Conservation (phyloP, 2,797 vertebrate genomes). For the Syngnathus rostellatus region DNA sequence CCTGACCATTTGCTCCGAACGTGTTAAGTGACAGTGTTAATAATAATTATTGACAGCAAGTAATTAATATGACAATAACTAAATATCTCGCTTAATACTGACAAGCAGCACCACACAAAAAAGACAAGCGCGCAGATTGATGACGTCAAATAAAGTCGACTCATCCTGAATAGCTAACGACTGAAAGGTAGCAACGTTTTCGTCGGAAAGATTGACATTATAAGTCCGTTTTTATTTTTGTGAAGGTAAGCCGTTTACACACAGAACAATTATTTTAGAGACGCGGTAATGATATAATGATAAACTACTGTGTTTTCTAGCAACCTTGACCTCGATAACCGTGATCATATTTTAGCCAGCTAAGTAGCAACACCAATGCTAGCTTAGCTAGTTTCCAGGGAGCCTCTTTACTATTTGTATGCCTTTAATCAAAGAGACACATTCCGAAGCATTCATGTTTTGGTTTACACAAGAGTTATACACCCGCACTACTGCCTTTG, state of each 20-base stretch:
- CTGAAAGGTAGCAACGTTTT: background rate
- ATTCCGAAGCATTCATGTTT: background rate
- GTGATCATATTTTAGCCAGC: background rate
- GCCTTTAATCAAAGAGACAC: background rate
- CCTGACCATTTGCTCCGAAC: background rate
- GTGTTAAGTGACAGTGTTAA: background rate
- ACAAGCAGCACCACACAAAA: too few relatives aligned
- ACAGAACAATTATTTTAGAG: background rate
- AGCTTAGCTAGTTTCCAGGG: background rate
- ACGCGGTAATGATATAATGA: background rate
- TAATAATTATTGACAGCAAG: background rate
- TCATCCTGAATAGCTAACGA: background rate
- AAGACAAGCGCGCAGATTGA: background rate
- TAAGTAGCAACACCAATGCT: background rate
- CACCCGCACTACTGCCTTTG: background rate
- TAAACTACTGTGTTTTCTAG: background rate
- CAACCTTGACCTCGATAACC: background rate
- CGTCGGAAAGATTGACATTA: conserved; percentile 1
- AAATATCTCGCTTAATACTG: background rate
- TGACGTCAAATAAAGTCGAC: conserved; percentile 4
- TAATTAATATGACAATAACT: too few relatives aligned
- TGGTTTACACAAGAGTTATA: background rate
- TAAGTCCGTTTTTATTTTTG: background rate
- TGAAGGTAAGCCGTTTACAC: background rate
- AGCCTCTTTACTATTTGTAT: background rate